phyloP scores from a whole-genome alignment of 2,113 vertebrate genomes.

The Nothobranchius furzeri region DNA sequence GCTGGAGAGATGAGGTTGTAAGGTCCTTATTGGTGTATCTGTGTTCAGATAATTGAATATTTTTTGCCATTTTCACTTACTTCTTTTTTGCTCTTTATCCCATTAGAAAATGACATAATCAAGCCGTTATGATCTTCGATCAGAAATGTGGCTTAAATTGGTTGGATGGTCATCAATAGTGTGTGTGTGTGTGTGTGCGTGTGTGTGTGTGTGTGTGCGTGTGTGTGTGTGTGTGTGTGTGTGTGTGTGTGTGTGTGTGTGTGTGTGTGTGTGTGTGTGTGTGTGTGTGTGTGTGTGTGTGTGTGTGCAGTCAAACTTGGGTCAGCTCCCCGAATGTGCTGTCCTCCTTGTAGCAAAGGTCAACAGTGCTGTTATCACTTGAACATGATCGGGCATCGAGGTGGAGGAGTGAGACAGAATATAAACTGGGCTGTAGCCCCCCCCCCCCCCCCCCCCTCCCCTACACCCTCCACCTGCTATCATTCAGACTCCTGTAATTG shows the following conservation, averaged over 20 bases:
- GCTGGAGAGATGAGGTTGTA: too few species aligned
- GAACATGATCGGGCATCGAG: slow-evolving; percentile 58
- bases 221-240: slow-evolving; percentile 2
- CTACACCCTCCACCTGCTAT: too few species aligned
- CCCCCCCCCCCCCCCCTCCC: slow-evolving; percentile 65
- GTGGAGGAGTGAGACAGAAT: slow-evolving; percentile 20
- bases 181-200: not conserved
- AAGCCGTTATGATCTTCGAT: not conserved
- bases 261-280: slow-evolving; percentile 1
- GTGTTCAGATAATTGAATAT: too few species aligned
- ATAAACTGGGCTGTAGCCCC: slow-evolving; percentile 17
- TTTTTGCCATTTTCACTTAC: too few species aligned
- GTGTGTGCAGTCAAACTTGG: slow-evolving; percentile 22
- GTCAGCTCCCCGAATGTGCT: slow-evolving; percentile 57
- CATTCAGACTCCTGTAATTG: slow-evolving; percentile 73
- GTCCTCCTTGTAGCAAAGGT: slow-evolving; percentile 69
- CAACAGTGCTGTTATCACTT: slow-evolving; percentile 72
- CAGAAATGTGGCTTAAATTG: not conserved
- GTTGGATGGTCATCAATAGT: not conserved
- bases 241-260: not conserved
- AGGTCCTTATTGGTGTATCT: too few species aligned
- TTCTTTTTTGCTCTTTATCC: not conserved
- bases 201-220: not conserved
- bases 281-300: slow-evolving; percentile 5
- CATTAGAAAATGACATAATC: not conserved